Evolutionary conservation across 2,113 vertebrate species (phyloP).

Genomic region (Prietella phreatophila): DNA sequence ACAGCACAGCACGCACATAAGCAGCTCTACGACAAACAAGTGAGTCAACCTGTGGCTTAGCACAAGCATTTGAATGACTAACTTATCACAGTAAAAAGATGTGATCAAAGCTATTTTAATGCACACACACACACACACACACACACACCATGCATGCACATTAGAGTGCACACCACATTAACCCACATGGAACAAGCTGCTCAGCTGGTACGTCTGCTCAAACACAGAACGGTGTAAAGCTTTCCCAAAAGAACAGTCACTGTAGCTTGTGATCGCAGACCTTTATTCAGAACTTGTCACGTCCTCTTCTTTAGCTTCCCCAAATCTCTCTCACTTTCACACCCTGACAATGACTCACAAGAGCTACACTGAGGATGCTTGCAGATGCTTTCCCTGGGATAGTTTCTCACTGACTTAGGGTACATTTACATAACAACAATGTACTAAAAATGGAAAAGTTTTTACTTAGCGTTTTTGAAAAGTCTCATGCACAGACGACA

Average conservation of each 20-base stretch:
- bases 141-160: not conserved
- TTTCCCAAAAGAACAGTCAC: constrained; percentile 38
- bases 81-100: constrained; percentile 39
- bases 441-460: no score
- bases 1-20: constrained; percentile 46
- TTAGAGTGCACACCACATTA: not conserved
- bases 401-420: not conserved
- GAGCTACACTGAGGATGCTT: constrained; percentile 5
- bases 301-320: constrained; percentile 73
- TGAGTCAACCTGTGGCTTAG: constrained; percentile 73
- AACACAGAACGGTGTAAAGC: not conserved
- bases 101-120: constrained; percentile 22
- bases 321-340: constrained; percentile 71
- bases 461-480: no score
- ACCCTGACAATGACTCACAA: constrained; percentile 52
- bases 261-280: constrained; percentile 17
- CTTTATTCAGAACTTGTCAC: constrained; percentile 46
- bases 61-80: constrained; percentile 70
- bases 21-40: constrained; percentile 68
- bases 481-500: no score
- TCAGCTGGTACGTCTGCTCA: constrained; percentile 9
- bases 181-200: not conserved
- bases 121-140: not conserved
- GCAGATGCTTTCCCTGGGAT: constrained; percentile 4
- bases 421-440: no score